Conservation (phyloP, 2,797 vertebrate species). For the Kryptopterus vitreolus region DNA sequence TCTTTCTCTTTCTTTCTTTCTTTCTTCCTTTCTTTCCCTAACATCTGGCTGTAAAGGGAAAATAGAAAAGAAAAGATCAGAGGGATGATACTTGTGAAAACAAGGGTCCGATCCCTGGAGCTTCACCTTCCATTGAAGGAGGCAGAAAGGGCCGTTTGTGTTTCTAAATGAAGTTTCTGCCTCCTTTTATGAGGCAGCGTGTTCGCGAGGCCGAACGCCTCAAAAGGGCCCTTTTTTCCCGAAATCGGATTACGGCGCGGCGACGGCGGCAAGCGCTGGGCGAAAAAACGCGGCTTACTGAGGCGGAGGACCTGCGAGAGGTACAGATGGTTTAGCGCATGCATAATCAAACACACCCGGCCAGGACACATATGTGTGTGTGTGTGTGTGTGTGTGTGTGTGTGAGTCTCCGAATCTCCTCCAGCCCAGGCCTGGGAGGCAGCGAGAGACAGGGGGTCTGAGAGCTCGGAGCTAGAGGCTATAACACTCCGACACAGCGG, state of each 20-base stretch:
- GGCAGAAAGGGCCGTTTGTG: slow-evolving; percentile 63
- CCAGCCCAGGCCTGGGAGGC: slow-evolving; percentile 58
- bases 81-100: slow-evolving; percentile 64
- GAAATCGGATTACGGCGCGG: slow-evolving; percentile 67
- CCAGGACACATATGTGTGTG: slow-evolving; percentile 21
- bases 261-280: slow-evolving; percentile 59
- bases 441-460: slow-evolving; percentile 61
- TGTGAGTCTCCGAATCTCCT: slow-evolving; percentile 78
- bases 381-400: slow-evolving; percentile 20
- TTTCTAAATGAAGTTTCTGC: slow-evolving; percentile 69
- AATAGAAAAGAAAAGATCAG: slow-evolving; percentile 44
- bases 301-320: slow-evolving; percentile 58
- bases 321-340: slow-evolving; percentile 65
- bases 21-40: not conserved
- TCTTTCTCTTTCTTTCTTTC: too few species aligned
- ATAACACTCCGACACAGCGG: slow-evolving; percentile 45
- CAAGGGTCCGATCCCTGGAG: slow-evolving; percentile 56
- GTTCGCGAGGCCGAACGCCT: slow-evolving; percentile 62
- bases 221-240: slow-evolving; percentile 65
- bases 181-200: slow-evolving; percentile 63
- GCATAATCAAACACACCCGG: slow-evolving; percentile 64
- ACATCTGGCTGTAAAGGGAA: slow-evolving; percentile 33
- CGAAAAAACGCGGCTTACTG: slow-evolving; percentile 60
- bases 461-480: slow-evolving; percentile 77
- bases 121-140: slow-evolving; percentile 63